Base-by-base conservation (phyloP, 2,797 vertebrate genomes). In the Myioborus miniatus region DNA sequence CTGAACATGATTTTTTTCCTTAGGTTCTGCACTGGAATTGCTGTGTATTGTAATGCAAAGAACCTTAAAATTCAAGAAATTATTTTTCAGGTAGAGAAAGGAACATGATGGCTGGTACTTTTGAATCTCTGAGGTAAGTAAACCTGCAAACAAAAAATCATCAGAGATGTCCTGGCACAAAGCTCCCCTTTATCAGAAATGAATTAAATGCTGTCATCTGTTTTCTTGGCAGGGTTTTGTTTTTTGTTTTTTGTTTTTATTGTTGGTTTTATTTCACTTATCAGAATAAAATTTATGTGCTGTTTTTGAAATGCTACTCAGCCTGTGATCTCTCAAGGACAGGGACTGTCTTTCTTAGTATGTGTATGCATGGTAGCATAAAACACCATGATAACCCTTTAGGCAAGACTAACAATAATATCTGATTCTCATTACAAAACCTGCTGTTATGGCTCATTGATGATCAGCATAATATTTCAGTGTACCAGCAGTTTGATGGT, bases 311-410 rank as follows among this genome's bases (percentile, higher is more conserved):
- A 37, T 26, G 14, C 49, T 88, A 24, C 6, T 49, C 29, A 65
- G 58, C 29, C 62, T 71, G 30, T 60, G 27, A 77, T 47, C 26
- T 53, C 46, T 76, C 43, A 68, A 82, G 47, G 44, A 52, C 44
- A 64, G 37, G 12, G 23, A 41, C 22, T n/a, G n/a, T 50, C 67
- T 34, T 80, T 77, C 58, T 58, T 36, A 62, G 15, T 47, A 64
- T 2, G 20, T 49, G 13, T 19, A 60, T 11, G 12, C 0, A 0
- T 49, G 34, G 27, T 20, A 78, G 30, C n/a, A 65, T 30, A 69
- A 72, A 81, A 32, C 9, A 44, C 32, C 69, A 19, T 26, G 11
- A 50, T 52, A 82, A 32, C 4, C 29, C 43, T 63, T 86, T 37
- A 74, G 60, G 30, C n/a, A 90, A 84, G 37, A 67, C n/a, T 67